Percentiles rank a stretch among this genome's conserved stretches.
Conservation (phyloP, 2,888 invertebrate genomes). For the Acanthosepion lycidas region DNA sequence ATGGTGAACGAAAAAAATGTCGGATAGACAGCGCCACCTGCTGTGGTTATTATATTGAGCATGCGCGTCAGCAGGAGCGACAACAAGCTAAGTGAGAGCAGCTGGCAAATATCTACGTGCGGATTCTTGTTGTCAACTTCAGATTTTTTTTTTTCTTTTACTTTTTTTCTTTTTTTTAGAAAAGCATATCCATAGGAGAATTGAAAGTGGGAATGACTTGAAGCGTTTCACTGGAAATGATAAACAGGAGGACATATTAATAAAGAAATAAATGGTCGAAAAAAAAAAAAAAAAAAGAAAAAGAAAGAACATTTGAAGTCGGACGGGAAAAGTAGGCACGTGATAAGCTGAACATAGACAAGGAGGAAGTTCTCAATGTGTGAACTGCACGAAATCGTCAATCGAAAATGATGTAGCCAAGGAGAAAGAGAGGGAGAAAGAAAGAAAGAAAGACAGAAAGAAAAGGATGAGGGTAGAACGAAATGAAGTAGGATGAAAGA, state of each 20-base stretch:
- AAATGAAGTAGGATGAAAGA: not conserved
- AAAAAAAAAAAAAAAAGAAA: not conserved
- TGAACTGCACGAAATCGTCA: not conserved
- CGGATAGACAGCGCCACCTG: not conserved
- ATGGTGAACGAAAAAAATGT: not conserved
- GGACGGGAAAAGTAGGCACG: not conserved
- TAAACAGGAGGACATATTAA: not conserved
- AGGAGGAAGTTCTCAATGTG: not conserved
- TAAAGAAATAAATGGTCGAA: not conserved
- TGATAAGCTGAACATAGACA: not conserved
- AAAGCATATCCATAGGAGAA: constrained; percentile 18
- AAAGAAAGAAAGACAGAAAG: not conserved
- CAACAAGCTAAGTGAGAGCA: not conserved
- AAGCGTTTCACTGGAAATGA: constrained; percentile 4
- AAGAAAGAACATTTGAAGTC: not conserved
- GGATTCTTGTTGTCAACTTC: constrained; percentile 17
- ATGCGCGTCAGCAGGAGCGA: not conserved
- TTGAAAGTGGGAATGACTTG: constrained; percentile 18
- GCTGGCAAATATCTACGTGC: constrained; percentile 4
- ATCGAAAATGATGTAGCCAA: not conserved
- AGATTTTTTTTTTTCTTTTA: too few relatives aligned
- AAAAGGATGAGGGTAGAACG: not conserved
- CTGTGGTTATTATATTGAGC: not conserved
- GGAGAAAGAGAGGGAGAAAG: not conserved
- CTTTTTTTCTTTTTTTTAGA: not conserved